Evolutionary conservation across 2,113 vertebrate species (phyloP).

Genomic region (Cyprinodon brontotheroides): DNA sequence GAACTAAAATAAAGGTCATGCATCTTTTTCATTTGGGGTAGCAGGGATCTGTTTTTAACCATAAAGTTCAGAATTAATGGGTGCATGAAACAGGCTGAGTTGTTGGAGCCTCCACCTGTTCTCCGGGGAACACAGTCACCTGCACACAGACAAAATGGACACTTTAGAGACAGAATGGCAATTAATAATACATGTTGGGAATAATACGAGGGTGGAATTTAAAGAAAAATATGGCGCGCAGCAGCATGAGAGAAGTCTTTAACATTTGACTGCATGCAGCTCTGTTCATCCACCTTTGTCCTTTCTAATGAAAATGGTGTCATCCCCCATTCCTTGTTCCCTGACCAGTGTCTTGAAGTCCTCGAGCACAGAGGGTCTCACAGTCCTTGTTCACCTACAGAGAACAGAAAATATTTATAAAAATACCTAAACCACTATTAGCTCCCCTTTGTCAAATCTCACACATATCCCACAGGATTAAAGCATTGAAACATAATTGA

Average conservation of each 20-base stretch:
- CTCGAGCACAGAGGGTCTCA: constrained; percentile 80
- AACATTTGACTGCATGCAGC: neutral
- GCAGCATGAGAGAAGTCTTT: neutral
- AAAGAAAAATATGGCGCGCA: too few relatives aligned
- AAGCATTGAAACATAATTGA: neutral
- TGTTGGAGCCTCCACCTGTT: constrained; percentile 30
- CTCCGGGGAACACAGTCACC: constrained; percentile 86
- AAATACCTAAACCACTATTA: neutral
- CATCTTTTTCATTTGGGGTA: too few relatives aligned
- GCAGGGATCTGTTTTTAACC: neutral
- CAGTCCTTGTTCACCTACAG: constrained; percentile 79
- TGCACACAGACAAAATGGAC: constrained; percentile 33
- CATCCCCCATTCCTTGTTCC: constrained; percentile 78
- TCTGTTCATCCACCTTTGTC: constrained; percentile 81
- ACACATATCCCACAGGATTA: neutral
- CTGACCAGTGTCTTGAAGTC: constrained; percentile 83
- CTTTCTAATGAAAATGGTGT: constrained; percentile 75
- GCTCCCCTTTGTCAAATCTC: too few relatives aligned
- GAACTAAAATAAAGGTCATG: too few relatives aligned
- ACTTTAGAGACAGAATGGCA: neutral
- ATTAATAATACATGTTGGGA: neutral
- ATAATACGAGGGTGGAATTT: too few relatives aligned
- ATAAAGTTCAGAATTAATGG: neutral
- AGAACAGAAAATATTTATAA: neutral
- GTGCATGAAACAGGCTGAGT: constrained; percentile 11